These are phyloP conservation scores for Dicycla oo DNA, from an alignment of 2,888 invertebrate species.

Conservation along the genomic window DNA sequence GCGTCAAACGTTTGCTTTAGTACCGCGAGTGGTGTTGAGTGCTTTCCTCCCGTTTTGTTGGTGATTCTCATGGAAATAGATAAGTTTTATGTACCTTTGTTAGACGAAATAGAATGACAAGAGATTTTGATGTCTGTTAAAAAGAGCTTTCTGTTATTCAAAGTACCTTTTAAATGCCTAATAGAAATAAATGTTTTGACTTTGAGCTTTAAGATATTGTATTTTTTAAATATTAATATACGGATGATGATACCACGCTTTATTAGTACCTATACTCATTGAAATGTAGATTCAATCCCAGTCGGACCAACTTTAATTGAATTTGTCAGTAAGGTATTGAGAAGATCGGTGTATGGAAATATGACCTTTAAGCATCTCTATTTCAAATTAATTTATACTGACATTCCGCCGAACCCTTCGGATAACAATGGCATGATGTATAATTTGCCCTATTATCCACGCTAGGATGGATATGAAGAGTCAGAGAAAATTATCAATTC, in stretches of 20 bases:
- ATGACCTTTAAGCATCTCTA: slow-evolving; percentile 27
- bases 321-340: slow-evolving; percentile 10
- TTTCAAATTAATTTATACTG: slow-evolving; percentile 41
- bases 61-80: slow-evolving; percentile 35
- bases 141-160: too few relatives aligned
- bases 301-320: slow-evolving; percentile 13
- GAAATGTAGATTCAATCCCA: background rate
- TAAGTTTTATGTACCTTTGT: slow-evolving; percentile 22
- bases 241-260: background rate
- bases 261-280: background rate
- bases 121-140: too few relatives aligned
- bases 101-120: background rate
- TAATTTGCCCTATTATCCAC: slow-evolving; percentile 39
- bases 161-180: too few relatives aligned
- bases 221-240: too few relatives aligned
- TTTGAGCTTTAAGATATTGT: background rate
- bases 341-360: slow-evolving; percentile 15
- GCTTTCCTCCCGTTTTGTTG: slow-evolving; percentile 26
- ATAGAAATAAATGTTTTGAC: too few relatives aligned
- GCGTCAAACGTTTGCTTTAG: slow-evolving; percentile 54
- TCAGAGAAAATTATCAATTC: slow-evolving; percentile 50
- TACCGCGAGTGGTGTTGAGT: slow-evolving; percentile 43
- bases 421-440: slow-evolving; percentile 36
- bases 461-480: slow-evolving; percentile 35
- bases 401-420: slow-evolving; percentile 19